A percentile compares a stretch with the other conserved stretches of the same genome.
Evolutionary conservation across 1,140 invertebrate genomes (phyloP).

Genomic region (Neodiprion fabricii): DNA sequence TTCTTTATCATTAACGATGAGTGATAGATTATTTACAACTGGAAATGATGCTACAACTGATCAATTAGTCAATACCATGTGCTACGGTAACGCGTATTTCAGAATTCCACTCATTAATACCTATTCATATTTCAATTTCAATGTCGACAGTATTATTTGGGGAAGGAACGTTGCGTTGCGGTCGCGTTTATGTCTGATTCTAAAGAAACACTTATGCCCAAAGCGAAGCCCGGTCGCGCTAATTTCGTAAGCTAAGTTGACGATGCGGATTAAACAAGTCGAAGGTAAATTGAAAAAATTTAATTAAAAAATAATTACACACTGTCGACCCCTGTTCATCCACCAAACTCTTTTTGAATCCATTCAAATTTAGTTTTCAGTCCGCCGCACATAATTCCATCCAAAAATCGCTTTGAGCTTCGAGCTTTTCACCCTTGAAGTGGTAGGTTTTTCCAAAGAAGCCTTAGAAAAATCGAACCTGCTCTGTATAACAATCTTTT

Average conservation of each 20-base stretch:
- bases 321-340: neutral
- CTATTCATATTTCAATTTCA: conserved; percentile 1
- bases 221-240: conserved; percentile 33
- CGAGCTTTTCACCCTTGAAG: neutral
- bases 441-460: neutral
- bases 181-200: conserved; percentile 35
- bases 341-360: too few relatives aligned
- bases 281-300: conserved; percentile 34
- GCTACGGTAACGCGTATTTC: too few relatives aligned
- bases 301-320: conserved; percentile 19
- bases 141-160: conserved; percentile 2
- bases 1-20: too few relatives aligned
- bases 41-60: too few relatives aligned
- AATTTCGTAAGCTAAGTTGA: conserved; percentile 39
- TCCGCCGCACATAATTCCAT: too few relatives aligned
- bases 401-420: too few relatives aligned
- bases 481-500: neutral
- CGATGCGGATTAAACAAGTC: conserved; percentile 30
- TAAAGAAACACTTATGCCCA: conserved; percentile 36
- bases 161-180: conserved; percentile 37
- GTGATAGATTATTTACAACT: too few relatives aligned
- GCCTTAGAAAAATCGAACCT: neutral
- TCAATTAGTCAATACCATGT: too few relatives aligned
- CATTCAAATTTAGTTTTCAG: too few relatives aligned
- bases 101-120: too few relatives aligned